phyloP scores from a whole-genome alignment of 53 echinoderm and acorn worm species.

The Actinopyga echinites region DNA sequence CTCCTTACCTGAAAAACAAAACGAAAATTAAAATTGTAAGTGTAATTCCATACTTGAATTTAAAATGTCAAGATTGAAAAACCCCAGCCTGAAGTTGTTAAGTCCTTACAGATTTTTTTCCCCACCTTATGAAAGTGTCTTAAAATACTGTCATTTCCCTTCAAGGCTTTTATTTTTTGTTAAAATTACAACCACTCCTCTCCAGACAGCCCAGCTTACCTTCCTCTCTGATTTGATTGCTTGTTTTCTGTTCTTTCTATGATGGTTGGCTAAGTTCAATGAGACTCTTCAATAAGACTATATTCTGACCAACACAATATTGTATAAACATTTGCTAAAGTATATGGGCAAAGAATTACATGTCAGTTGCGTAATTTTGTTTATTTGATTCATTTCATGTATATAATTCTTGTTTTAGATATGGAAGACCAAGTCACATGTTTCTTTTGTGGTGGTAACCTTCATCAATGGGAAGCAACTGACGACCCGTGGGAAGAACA shows the following conservation, averaged over 20 bases:
- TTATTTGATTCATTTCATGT: too few species aligned
- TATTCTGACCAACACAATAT: too few species aligned
- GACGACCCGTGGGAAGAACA: constrained; percentile 8
- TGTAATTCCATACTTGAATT: too few species aligned
- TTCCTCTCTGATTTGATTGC: constrained; percentile 74
- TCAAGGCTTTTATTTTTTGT: neutral
- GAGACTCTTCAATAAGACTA: too few species aligned
- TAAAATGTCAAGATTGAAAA: too few species aligned
- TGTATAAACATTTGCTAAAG: too few species aligned
- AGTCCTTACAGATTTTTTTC: neutral
- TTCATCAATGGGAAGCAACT: constrained; percentile 2
- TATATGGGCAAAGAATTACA: too few species aligned
- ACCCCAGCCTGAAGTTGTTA: neutral
- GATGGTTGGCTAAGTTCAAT: too few species aligned
- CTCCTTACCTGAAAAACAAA: constrained; percentile 50
- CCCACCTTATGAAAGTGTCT: neutral
- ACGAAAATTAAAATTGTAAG: too few species aligned
- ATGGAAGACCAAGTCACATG: constrained; percentile 9
- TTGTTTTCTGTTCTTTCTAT: constrained; percentile 73
- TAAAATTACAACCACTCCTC: too few species aligned
- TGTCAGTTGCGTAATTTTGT: too few species aligned
- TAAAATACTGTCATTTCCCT: neutral
- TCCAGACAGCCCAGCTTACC: constrained; percentile 48
- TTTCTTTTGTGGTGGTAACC: constrained; percentile 13
- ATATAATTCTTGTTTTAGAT: neutral